Conservation (phyloP, 2,113 vertebrate genomes). For the Andinoacara biseriatus region DNA sequence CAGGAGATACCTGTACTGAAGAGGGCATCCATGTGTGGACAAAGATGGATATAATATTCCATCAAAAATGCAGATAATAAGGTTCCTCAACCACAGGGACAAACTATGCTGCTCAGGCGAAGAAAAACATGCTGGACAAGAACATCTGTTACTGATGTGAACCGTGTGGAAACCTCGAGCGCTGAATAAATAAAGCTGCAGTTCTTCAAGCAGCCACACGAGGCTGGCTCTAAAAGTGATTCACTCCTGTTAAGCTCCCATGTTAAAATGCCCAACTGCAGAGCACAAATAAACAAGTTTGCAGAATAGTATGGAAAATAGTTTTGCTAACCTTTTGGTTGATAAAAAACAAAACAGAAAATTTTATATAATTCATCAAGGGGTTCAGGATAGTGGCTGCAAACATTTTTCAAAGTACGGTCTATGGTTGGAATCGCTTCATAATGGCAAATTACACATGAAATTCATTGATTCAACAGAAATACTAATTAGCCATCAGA, state of each 20-base stretch:
- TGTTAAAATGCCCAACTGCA: background rate
- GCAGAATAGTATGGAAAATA: background rate
- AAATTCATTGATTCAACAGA: too few species aligned
- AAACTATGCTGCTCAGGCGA: background rate
- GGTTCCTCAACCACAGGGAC: background rate
- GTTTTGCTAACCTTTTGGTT: background rate
- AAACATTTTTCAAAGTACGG: too few species aligned
- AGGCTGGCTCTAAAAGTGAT: background rate
- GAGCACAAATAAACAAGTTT: background rate
- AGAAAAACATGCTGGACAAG: background rate
- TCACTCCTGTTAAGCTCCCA: too few species aligned
- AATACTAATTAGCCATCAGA: background rate
- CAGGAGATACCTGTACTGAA: background rate
- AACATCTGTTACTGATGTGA: background rate
- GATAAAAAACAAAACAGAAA: background rate
- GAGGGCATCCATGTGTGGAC: background rate
- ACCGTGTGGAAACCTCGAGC: too few species aligned
- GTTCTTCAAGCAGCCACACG: background rate
- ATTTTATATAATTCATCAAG: too few species aligned
- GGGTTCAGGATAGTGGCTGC: too few species aligned
- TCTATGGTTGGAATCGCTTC: too few species aligned
- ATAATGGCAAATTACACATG: too few species aligned
- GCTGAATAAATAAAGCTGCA: background rate
- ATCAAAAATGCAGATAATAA: background rate
- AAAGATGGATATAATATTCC: background rate